Base-by-base conservation (phyloP, 1,140 invertebrate genomes). In the Caenorhabditis brenneri region DNA sequence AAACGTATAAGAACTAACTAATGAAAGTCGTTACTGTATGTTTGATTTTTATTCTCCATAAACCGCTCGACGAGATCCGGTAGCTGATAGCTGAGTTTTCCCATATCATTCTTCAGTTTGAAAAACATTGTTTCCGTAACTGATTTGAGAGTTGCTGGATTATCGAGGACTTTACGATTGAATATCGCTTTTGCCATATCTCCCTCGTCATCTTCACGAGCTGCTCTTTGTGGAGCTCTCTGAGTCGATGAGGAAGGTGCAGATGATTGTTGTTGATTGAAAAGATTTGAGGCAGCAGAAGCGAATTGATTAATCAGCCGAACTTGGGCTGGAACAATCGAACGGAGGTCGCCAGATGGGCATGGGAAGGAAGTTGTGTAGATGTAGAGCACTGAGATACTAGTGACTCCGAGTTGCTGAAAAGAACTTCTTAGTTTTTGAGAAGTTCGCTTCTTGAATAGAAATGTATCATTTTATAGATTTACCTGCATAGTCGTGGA, bases 321-420 rank as follows among this genome's bases (percentile, higher is more conserved):
- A n/a, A 74, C 22, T 46, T 74, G 65, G 9, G 65, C 33, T 42
- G 65, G 65, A 10, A 74, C 65, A 36, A 74, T 74, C n/a, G 65
- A 74, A 5, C 65, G 65, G 36, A 74, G 36, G 24, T 74, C 65
- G 42, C 65, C 65, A 39, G 65, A 74, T 3, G 65, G 65, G 5
- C 65, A 74, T 27, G 65, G 65, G 36, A 74, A 74, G 10, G 65
- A n/a, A 22, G 65, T 74, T 39, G 65, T 74, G 36, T 74, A 74
- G 4, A 74, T 24, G 65, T 74, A 74, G 10, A 74, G 7, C 19
- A 74, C 16, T 3, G 65, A 74, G 5, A 74, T 16, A 10, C 12
- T 12, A 12, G 36, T 24, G 7, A 74, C 65, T 3, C 65, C 65
- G 9, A 74, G 65, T 42, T 74, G 36, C 36, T 74, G n/a, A 19